Conservation (phyloP, 1,140 invertebrate species). For the Hylaeus anthracinus region DNA sequence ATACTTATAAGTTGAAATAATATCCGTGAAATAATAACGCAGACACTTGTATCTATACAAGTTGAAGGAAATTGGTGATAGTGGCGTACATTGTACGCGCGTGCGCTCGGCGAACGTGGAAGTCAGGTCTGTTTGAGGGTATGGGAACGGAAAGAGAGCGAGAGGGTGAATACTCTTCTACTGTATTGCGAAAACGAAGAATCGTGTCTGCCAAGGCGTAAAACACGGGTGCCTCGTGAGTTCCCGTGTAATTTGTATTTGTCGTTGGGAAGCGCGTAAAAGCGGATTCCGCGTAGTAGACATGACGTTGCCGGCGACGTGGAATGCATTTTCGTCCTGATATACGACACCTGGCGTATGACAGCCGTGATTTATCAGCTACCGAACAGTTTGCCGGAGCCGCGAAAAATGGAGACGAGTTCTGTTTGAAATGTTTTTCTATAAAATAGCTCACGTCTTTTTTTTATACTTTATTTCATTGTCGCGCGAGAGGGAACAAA, state of each 20-base stretch:
- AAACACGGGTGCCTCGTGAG: slow-evolving; percentile 57
- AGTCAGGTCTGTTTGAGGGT: slow-evolving; percentile 18
- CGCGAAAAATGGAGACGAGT: slow-evolving; percentile 34
- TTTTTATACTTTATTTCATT: not conserved
- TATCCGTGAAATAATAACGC: not conserved
- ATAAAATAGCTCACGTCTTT: not conserved
- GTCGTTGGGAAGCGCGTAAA: slow-evolving; percentile 61
- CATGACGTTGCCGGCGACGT: slow-evolving; percentile 54
- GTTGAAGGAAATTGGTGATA: not conserved
- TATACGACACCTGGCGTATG: slow-evolving; percentile 64
- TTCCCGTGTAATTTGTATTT: slow-evolving; percentile 64
- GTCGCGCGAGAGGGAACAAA: too few species aligned
- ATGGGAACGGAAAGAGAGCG: not conserved
- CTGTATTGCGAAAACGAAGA: slow-evolving; percentile 65
- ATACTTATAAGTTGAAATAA: not conserved
- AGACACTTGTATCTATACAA: not conserved
- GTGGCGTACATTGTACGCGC: not conserved
- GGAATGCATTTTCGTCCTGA: slow-evolving; percentile 59
- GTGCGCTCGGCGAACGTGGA: too few species aligned
- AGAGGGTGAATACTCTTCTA: slow-evolving; percentile 36
- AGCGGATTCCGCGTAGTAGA: slow-evolving; percentile 58
- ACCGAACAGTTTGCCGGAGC: slow-evolving; percentile 56
- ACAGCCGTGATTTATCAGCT: slow-evolving; percentile 67
- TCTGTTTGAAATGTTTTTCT: slow-evolving; percentile 25
- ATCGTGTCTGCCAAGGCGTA: slow-evolving; percentile 64